phyloP scores from a whole-genome alignment of 2,113 vertebrate genomes.

The Mungos mungo region DNA sequence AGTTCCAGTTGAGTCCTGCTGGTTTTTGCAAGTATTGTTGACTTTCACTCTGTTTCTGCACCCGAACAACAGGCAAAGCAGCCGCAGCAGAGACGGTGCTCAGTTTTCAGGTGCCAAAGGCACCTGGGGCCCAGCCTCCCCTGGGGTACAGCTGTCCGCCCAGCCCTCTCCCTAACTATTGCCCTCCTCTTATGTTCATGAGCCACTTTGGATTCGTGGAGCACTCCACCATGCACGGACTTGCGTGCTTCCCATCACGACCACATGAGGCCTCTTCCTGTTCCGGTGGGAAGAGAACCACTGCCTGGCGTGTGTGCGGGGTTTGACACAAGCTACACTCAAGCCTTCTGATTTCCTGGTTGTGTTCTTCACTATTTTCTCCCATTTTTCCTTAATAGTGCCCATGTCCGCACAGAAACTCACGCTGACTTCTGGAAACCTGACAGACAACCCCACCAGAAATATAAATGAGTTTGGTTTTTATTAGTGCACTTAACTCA shows the following conservation, averaged over 20 bases:
- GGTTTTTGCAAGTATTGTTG: not conserved
- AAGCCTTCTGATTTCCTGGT: not conserved
- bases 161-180: not conserved
- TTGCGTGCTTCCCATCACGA: not conserved
- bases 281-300: not conserved
- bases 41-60: not conserved
- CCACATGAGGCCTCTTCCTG: not conserved
- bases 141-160: no score
- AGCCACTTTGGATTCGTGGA: not conserved
- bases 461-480: not conserved
- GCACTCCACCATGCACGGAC: not conserved
- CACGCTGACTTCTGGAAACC: not conserved
- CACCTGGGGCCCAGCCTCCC: not conserved
- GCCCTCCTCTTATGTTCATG: not conserved
- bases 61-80: not conserved
- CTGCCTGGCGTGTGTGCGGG: not conserved
- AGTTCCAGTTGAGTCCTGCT: not conserved
- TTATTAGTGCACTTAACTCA: conserved; percentile 19
- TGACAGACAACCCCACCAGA: not conserved
- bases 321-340: not conserved
- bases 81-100: not conserved
- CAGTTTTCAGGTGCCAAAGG: not conserved
- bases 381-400: not conserved
- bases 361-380: not conserved
- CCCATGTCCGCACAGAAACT: not conserved